Conservation (phyloP, 2,797 vertebrate species). For the Ataeniobius toweri region DNA sequence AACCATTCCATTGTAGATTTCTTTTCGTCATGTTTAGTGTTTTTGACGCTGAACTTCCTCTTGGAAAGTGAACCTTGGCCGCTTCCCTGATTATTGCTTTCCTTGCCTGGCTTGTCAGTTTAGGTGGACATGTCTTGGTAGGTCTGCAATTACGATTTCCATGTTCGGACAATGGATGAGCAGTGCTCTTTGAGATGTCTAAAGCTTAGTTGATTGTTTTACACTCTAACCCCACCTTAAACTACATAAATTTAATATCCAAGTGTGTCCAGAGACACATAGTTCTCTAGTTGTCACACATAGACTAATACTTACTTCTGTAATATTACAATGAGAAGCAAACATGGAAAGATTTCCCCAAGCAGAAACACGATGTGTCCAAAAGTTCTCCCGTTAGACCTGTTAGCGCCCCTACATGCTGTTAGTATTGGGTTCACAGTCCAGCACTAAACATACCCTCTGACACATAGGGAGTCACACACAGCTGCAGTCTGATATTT, state of each 20-base stretch:
- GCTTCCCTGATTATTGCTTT: background rate
- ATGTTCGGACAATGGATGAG: no score
- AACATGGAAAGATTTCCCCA: constrained; percentile 12
- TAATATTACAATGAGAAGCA: constrained; percentile 8
- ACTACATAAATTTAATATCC: no score
- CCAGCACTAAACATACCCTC: constrained; percentile 35
- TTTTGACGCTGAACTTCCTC: no score
- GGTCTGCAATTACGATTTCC: no score
- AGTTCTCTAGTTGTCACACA: constrained; percentile 7
- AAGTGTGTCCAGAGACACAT: background rate
- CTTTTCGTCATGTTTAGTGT: no score
- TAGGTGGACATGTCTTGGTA: background rate
- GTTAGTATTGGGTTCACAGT: constrained; percentile 49
- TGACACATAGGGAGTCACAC: background rate
- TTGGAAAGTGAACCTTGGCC: no score
- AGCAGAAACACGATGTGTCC: constrained; percentile 32
- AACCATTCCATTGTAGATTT: no score
- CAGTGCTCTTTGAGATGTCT: no score
- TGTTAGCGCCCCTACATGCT: constrained; percentile 51
- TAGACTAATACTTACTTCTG: constrained; percentile 2
- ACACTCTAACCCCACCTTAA: no score
- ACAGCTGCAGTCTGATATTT: constrained; percentile 53
- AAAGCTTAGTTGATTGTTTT: no score
- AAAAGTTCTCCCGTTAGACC: constrained; percentile 23
- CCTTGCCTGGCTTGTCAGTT: background rate